A percentile compares a stretch with the other conserved stretches of the same genome.
These are phyloP conservation scores for Anomalospiza imberbis DNA, from an alignment of 2,797 vertebrate genomes.

Conservation along the genomic window DNA sequence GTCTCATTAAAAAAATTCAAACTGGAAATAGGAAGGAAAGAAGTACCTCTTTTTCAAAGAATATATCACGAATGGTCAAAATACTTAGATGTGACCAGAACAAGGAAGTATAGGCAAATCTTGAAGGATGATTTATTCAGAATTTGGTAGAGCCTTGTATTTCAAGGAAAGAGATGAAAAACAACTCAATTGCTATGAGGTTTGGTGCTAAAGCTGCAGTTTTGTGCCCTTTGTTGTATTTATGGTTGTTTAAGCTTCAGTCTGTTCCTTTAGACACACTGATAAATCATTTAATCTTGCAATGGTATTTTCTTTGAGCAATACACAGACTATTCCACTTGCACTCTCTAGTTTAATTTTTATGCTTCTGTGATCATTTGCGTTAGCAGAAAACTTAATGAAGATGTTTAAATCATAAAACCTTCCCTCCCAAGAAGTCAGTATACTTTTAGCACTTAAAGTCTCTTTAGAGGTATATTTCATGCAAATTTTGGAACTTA, in stretches of 20 bases:
- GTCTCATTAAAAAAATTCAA: not conserved
- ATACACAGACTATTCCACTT: fast-evolving
- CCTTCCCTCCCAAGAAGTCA: fast-evolving
- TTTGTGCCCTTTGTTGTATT: not conserved
- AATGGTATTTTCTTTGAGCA: not conserved
- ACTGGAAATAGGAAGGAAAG: not conserved
- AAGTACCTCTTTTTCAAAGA: not conserved
- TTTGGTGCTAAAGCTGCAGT: not conserved
- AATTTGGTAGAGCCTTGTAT: not conserved
- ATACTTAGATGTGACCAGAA: not conserved
- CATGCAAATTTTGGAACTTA: not conserved
- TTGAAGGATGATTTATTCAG: not conserved
- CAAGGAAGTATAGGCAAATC: not conserved
- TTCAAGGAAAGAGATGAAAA: not conserved
- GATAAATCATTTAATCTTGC: not conserved
- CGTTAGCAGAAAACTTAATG: not conserved
- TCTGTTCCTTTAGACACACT: not conserved
- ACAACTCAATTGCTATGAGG: not conserved
- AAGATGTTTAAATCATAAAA: not conserved
- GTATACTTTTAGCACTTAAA: not conserved
- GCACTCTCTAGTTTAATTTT: not conserved
- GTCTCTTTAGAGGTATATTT: not conserved
- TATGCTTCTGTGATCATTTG: not conserved
- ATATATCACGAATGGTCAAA: not conserved
- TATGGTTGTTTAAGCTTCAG: not conserved